These are phyloP conservation scores for Microplitis manilae DNA, from an alignment of 2,888 invertebrate species.

Conservation along the genomic window DNA sequence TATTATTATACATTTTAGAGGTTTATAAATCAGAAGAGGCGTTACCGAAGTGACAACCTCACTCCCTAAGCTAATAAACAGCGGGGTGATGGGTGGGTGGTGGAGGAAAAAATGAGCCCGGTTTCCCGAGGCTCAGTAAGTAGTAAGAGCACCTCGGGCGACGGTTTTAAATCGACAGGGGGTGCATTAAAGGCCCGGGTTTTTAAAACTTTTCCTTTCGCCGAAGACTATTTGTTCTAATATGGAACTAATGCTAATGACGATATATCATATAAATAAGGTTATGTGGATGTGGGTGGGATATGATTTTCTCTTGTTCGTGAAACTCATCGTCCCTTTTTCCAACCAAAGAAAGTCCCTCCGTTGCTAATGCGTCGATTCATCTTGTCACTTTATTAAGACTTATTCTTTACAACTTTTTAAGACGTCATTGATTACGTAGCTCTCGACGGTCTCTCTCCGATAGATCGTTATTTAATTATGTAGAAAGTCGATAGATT, in stretches of 20 bases:
- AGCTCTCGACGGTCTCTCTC: too few species aligned
- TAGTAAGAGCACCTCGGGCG: conserved; percentile 19
- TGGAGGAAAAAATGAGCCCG: conserved; percentile 46
- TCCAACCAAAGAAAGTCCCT: conserved; percentile 55
- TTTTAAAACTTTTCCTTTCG: conserved; percentile 24
- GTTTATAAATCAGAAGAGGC: conserved; percentile 64
- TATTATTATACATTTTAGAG: conserved; percentile 37
- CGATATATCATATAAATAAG: conserved; percentile 57
- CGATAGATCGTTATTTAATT: too few species aligned
- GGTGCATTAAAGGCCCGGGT: conserved; percentile 7
- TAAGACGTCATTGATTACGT: neutral
- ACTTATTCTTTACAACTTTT: conserved; percentile 3
- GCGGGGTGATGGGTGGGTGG: conserved; percentile 23
- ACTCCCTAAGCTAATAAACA: conserved; percentile 64
- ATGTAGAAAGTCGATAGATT: too few species aligned
- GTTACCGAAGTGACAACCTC: conserved; percentile 66
- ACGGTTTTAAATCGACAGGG: conserved; percentile 53
- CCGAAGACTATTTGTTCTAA: conserved; percentile 61
- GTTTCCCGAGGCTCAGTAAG: conserved; percentile 30
- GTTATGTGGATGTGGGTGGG: too few species aligned
- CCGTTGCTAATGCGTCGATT: conserved; percentile 68
- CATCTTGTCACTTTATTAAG: conserved; percentile 41
- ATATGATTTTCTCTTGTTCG: too few species aligned
- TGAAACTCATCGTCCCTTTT: neutral
- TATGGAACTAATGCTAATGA: conserved; percentile 66